Base-by-base conservation (phyloP, 2,797 vertebrate species). In the Cygnus olor region DNA sequence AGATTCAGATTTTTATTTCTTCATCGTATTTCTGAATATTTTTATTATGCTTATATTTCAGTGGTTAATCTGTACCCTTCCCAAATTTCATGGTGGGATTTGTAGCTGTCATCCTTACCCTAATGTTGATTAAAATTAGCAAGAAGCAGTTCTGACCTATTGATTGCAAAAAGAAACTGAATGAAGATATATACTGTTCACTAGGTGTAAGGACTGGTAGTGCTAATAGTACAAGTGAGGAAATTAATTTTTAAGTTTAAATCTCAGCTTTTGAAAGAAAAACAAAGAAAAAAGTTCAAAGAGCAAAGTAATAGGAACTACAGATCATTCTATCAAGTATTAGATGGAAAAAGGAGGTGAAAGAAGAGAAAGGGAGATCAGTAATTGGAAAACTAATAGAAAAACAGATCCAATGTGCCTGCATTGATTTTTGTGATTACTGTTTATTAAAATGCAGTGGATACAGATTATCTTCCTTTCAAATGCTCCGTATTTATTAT, bases 401-500 rank as follows among this genome's bases (percentile, higher is more conserved):
- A 95, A 95, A 91, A 32, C n/a, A 87, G 64, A 82, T 84, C 80
- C 74, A 91, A 73, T 92, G 90, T 79, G 30, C 20, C 21, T 22
- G 11, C 80, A 95, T 89, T 95, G 96, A 95, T 97, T 95, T 95
- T 96, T 89, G 53, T 88, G 90, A 93, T 95, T 95, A 95, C 84
- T 60, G 71, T 93, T 96, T 97, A 97, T 93, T 95, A 97, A 95
- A 96, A 96, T 89, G 65, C 2, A 0, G 85, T 96, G 83, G 78
- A 71, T 95, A 90, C 56, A 94, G 94, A 95, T 95, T 93, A 94
- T 94, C 65, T 93, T 93, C 78, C 86, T 96, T 96, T 94, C 85
- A 95, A 94, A 90, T 89, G 27, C 38, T 95, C 95, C 94, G 78
- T 95, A 90, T 95, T 97, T 96, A 91, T 97, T 95, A 90, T 93